Base-by-base conservation (phyloP, 2,888 invertebrate species). In the Conus canariensis region DNA sequence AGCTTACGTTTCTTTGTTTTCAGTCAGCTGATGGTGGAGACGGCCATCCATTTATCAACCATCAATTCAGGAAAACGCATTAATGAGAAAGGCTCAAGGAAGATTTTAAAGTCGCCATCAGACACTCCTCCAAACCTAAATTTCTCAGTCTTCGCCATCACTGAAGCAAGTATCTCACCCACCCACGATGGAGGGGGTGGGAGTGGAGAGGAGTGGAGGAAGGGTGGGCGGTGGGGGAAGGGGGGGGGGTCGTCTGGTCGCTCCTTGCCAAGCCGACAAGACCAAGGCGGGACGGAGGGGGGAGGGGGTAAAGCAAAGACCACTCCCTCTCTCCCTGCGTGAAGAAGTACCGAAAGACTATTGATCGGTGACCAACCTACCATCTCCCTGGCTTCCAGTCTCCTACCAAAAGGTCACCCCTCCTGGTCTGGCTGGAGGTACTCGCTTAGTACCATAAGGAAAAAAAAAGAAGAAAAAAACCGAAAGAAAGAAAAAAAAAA, bases 361-460 rank as follows among this genome's bases (percentile, higher is more conserved):
- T 83, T 58, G 82, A 83, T 83, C 82, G 82, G 58, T 8, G 82
- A 56, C 58, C 82, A 83, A 56, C 82, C 82, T 83, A 83, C 82
- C 82, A 83, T 83, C 82, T 83, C 82, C 22, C 58, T 22, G 58
- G 22, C 45, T 45, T 80, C 45, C 80, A 80, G 80, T 30, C 80
- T 22, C 8, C 80, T 30, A 16, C 30, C 14, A 45, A 80, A 45
- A 80, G 80, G 80, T 80, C 80, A 80, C 45, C 80, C 80, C 22
- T 22, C 3, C 82, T 58, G 82, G 22, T 22, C 56, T 83, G 82
- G 10, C 82, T 83, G 58, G 22, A 83, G 58, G 56, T 83, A 56
- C 82, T 83, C 25, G 19, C 19, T 83, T 58, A 22, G 82, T 83
- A 83, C 82, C 19, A 83, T 58, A 22, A 19, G 16, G 8, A 7